phyloP scores from a whole-genome alignment of 2,888 invertebrate genomes.

The Polyploca ridens region DNA sequence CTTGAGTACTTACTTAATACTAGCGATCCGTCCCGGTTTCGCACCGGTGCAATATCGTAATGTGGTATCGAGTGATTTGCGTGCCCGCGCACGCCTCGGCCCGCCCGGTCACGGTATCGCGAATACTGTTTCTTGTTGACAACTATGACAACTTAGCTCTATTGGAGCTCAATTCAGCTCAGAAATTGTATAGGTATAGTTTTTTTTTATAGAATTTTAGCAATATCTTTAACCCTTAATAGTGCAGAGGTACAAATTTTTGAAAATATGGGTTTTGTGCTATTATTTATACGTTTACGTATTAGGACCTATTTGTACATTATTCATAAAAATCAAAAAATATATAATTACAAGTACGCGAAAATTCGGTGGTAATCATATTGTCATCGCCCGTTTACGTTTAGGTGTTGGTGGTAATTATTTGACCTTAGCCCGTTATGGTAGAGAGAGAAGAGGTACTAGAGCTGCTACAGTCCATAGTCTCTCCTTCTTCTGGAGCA shows the following conservation, averaged over 20 bases:
- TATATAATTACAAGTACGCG: not conserved
- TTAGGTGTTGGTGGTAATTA: not conserved
- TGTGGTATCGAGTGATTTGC: too few species aligned
- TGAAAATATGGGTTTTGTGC: not conserved
- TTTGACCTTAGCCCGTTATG: not conserved
- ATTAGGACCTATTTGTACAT: not conserved
- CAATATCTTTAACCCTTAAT: not conserved
- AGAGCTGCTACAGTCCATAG: too few species aligned
- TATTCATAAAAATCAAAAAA: not conserved
- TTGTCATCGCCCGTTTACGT: not conserved
- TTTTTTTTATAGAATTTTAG: too few species aligned
- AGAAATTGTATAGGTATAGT: too few species aligned
- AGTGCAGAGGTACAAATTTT: not conserved
- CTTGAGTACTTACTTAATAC: too few species aligned
- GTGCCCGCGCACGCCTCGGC: too few species aligned
- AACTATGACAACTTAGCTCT: too few species aligned
- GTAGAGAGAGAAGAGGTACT: not conserved
- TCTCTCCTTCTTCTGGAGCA: constrained; percentile 14
- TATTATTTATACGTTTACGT: not conserved
- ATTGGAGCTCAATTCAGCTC: too few species aligned
- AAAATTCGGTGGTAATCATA: not conserved
- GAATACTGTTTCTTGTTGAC: too few species aligned
- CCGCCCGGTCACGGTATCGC: too few species aligned
- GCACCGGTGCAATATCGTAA: too few species aligned
- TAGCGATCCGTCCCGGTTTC: too few species aligned